A percentile compares a stretch with the other conserved stretches of the same genome.
These are phyloP conservation scores for Paramormyrops hopkinsi DNA, from an alignment of 2,797 vertebrate species.

Conservation along the genomic window DNA sequence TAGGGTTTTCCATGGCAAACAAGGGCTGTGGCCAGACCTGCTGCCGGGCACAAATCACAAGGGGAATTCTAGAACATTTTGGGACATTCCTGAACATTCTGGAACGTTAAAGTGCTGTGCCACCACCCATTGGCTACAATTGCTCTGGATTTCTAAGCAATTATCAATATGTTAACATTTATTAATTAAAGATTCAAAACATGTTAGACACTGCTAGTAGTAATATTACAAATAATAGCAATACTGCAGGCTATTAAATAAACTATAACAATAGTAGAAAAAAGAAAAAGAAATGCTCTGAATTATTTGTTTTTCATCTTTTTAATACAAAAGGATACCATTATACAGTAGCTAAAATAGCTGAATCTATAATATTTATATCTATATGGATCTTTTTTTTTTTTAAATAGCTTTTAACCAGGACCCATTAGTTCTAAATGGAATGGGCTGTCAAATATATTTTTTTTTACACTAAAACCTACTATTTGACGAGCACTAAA, in stretches of 20 bases:
- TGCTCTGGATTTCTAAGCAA: background rate
- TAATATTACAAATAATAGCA: background rate
- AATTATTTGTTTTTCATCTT: conserved; percentile 9
- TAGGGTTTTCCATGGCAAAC: background rate
- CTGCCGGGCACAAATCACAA: background rate
- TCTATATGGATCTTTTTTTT: background rate
- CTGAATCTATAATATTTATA: background rate
- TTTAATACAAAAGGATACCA: background rate
- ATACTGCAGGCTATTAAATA: background rate
- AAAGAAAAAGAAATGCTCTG: background rate
- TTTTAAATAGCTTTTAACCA: conserved; percentile 5
- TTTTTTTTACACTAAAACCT: conserved; percentile 8
- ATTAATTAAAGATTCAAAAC: background rate
- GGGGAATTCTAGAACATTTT: background rate
- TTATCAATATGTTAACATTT: background rate
- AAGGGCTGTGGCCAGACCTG: background rate
- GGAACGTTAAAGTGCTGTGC: background rate
- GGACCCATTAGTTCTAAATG: conserved; percentile 12
- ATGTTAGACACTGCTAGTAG: background rate
- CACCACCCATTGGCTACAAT: background rate
- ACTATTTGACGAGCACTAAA: conserved; percentile 9
- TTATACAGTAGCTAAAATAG: background rate
- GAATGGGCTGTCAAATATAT: background rate
- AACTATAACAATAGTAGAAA: background rate
- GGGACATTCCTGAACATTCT: background rate